phyloP scores from a whole-genome alignment of 2,797 vertebrate genomes.

The Gorsachius magnificus region DNA sequence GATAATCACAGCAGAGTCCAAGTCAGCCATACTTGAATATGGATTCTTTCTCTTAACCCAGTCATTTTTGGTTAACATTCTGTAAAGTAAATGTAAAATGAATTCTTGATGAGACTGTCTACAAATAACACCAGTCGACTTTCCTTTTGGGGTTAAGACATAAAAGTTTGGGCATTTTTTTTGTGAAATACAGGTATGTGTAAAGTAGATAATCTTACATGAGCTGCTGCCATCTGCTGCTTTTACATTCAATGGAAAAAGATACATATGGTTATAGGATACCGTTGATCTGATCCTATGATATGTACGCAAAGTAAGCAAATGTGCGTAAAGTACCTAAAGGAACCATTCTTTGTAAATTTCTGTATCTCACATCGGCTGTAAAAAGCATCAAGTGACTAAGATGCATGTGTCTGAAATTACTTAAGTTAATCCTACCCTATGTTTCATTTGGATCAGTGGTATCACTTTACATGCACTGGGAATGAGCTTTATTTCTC shows the following conservation, averaged over 20 bases:
- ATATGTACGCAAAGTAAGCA: background rate
- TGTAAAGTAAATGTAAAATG: background rate
- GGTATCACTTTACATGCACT: background rate
- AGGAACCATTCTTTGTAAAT: background rate
- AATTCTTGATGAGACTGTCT: background rate
- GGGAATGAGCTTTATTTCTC: background rate
- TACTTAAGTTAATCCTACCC: background rate
- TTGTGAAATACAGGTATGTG: background rate
- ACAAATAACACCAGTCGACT: background rate
- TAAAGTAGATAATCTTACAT: background rate
- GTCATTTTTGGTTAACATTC: background rate
- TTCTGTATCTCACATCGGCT: background rate
- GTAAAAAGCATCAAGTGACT: background rate
- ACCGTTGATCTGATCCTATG: background rate
- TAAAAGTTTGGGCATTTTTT: rapidly evolving
- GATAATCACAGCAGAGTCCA: background rate
- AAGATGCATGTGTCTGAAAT: background rate
- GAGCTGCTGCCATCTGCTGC: background rate
- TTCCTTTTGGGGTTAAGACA: background rate
- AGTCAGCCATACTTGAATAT: background rate
- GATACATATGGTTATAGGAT: background rate
- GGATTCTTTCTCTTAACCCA: background rate
- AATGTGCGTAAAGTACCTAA: background rate
- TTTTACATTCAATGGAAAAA: background rate
- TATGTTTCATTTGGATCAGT: background rate